phyloP scores from a whole-genome alignment of 2,888 invertebrate genomes.

The Euproctis similis region DNA sequence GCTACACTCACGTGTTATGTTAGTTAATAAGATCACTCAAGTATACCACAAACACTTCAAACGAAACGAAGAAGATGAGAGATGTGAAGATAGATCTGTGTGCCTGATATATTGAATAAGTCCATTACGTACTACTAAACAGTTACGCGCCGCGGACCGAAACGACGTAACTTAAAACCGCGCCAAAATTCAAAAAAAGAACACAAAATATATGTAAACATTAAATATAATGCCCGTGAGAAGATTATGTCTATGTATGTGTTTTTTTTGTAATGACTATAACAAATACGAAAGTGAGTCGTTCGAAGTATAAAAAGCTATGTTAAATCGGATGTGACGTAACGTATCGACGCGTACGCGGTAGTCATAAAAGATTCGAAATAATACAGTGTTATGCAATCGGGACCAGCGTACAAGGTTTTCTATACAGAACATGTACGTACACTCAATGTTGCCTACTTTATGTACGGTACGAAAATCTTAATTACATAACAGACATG shows the following conservation, averaged over 20 bases:
- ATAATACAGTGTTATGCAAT: slow-evolving; percentile 39
- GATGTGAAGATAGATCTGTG: slow-evolving; percentile 5
- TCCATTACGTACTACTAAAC: neutral
- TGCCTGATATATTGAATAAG: no score
- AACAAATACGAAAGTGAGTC: slow-evolving; percentile 26
- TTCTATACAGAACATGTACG: no score
- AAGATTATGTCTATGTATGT: no score
- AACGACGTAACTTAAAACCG: slow-evolving; percentile 37
- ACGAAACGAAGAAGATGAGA: slow-evolving; percentile 9
- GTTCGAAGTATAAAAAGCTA: slow-evolving; percentile 25
- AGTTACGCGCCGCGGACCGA: slow-evolving; percentile 9
- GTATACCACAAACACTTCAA: no score
- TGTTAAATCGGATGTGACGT: slow-evolving; percentile 32
- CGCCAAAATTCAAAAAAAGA: no score
- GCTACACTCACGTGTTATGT: no score
- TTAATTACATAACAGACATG: slow-evolving; percentile 19
- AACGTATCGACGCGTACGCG: slow-evolving; percentile 27
- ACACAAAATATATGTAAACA: no score
- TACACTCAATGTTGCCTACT: no score
- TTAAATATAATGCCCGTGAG: no score
- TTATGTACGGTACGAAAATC: no score
- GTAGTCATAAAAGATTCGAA: slow-evolving; percentile 32
- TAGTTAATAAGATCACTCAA: no score
- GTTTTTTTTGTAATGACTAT: slow-evolving; percentile 30
- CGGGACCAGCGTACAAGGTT: slow-evolving; percentile 21